Evolutionary conservation across 2,113 vertebrate species (phyloP).

Genomic region (Epinephelus fuscoguttatus): DNA sequence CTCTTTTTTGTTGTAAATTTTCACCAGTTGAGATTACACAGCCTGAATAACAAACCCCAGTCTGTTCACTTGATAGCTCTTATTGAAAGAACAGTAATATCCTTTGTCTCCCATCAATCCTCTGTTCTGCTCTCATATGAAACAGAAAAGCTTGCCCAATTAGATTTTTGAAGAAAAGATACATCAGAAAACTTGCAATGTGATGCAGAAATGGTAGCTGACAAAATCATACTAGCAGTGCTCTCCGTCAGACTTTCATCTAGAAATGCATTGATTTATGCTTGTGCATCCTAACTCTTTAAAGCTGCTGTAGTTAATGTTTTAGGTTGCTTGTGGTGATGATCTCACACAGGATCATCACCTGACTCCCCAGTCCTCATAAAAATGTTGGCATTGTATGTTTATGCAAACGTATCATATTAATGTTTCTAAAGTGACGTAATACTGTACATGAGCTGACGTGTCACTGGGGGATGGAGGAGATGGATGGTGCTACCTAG

Average conservation of each 20-base stretch:
- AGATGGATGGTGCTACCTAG: no score
- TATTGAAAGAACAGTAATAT: conserved; percentile 40
- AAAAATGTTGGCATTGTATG: no score
- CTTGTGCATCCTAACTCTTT: no score
- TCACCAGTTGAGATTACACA: conserved; percentile 34
- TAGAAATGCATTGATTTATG: not conserved
- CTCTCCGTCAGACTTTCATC: not conserved
- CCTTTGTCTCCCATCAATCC: conserved; percentile 56
- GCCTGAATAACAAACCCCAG: conserved; percentile 15
- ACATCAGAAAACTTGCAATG: conserved; percentile 3
- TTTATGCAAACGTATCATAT: no score
- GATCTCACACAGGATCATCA: not conserved
- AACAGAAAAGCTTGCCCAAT: conserved; percentile 55
- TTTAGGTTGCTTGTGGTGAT: not conserved
- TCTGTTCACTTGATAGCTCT: conserved; percentile 36
- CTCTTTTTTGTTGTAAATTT: conserved; percentile 35
- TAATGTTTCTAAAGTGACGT: no score
- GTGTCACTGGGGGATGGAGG: no score
- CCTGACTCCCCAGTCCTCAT: no score
- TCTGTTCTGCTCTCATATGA: conserved; percentile 44
- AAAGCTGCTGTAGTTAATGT: no score
- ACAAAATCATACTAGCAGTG: conserved; percentile 32
- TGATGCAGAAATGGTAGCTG: conserved; percentile 51
- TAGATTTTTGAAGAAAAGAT: conserved; percentile 15
- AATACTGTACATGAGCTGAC: no score